Conservation (phyloP, 2,888 invertebrate genomes). For the Ormyrus pomaceus region DNA sequence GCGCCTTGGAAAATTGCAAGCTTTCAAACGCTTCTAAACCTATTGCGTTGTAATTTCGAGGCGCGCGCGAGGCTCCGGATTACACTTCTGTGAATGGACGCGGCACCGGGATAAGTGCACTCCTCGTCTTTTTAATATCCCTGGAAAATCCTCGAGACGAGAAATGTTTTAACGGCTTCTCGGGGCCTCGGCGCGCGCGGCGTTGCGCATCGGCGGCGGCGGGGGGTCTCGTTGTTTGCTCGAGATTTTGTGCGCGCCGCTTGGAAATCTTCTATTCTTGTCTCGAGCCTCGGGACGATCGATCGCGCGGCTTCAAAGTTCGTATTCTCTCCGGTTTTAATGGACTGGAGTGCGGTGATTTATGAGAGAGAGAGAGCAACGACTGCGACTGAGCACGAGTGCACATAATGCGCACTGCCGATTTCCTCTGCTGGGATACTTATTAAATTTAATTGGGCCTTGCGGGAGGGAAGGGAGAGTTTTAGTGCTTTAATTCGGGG, state of each 20-base stretch:
- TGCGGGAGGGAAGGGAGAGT: no score
- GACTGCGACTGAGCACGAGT: no score
- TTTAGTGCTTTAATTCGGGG: no score
- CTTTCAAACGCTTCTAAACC: slow-evolving; percentile 40
- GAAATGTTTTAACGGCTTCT: slow-evolving; percentile 29
- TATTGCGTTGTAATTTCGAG: slow-evolving; percentile 38
- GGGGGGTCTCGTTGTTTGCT: slow-evolving; percentile 14
- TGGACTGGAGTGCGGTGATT: slow-evolving; percentile 30
- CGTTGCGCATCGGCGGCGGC: no score
- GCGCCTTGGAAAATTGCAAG: slow-evolving; percentile 36
- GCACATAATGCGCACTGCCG: no score
- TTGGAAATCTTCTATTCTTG: neutral
- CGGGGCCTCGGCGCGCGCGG: neutral
- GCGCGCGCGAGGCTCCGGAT: slow-evolving; percentile 2
- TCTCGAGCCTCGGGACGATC: no score
- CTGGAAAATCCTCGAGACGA: slow-evolving; percentile 30
- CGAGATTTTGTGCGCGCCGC: slow-evolving; percentile 1
- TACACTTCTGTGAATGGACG: slow-evolving; percentile 31
- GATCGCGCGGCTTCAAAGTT: no score
- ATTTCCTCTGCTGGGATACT: no score
- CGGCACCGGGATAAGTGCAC: slow-evolving; percentile 12
- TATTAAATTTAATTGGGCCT: no score
- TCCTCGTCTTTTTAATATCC: slow-evolving; percentile 43
- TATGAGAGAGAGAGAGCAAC: neutral
- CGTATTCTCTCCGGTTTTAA: neutral